These are phyloP conservation scores for Rhinophrynus dorsalis DNA, from an alignment of 2,797 vertebrate species.

Conservation along the genomic window DNA sequence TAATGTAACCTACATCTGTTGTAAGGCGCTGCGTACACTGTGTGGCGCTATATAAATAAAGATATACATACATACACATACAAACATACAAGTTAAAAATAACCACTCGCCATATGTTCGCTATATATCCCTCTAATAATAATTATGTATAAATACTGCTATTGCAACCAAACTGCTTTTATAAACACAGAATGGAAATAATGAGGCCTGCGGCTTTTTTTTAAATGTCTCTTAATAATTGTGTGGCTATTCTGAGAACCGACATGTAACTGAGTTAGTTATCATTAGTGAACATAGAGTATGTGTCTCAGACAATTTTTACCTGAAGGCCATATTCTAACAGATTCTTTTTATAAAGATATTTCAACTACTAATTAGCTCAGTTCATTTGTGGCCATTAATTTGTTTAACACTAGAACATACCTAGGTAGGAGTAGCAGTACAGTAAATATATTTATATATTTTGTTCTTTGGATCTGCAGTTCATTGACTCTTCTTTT, in stretches of 20 bases:
- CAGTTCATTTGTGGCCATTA: neutral
- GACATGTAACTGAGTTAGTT: too few species aligned
- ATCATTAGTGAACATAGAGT: neutral
- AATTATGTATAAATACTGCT: neutral
- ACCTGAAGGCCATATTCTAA: slow-evolving; percentile 6
- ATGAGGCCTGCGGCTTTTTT: neutral
- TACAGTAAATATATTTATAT: too few species aligned
- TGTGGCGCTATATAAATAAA: too few species aligned
- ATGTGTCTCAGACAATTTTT: neutral
- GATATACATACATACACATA: too few species aligned
- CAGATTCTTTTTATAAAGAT: neutral
- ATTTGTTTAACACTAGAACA: too few species aligned
- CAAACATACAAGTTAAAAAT: too few species aligned
- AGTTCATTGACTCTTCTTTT: too few species aligned
- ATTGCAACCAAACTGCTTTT: neutral
- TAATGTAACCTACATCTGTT: too few species aligned
- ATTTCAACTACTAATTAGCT: slow-evolving; percentile 4
- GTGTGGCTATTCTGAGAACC: neutral
- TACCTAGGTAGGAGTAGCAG: too few species aligned
- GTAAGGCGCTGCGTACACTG: too few species aligned
- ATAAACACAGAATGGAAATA: neutral
- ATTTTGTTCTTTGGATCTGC: too few species aligned
- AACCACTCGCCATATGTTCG: neutral
- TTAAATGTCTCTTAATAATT: neutral
- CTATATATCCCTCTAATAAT: neutral